Evolutionary conservation across 2,888 invertebrate genomes (phyloP).

Genomic region (Cryptophagus acutangulus): DNA sequence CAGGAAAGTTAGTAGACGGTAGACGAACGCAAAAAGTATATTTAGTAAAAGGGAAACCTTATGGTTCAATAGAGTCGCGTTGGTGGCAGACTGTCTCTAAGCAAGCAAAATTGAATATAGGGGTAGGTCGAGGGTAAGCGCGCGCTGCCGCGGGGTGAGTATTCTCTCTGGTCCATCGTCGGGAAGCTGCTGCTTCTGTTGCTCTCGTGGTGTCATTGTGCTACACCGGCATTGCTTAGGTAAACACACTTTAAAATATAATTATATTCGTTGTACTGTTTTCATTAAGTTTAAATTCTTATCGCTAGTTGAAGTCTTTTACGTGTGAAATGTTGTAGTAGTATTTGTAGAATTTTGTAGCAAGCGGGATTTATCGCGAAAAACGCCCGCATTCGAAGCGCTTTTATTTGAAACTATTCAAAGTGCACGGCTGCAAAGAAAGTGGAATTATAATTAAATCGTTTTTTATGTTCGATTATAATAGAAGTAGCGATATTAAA

Average conservation of each 20-base stretch:
- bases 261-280: not conserved
- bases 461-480: no score
- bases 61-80: constrained; percentile 2
- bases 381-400: no score
- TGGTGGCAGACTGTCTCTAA: constrained; percentile 19
- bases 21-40: no score
- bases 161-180: constrained; percentile 33
- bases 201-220: no score
- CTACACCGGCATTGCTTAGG: no score
- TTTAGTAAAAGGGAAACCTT: not conserved
- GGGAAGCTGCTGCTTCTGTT: constrained; percentile 31
- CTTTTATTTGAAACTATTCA: no score
- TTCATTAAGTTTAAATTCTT: constrained; percentile 21
- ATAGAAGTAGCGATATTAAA: no score
- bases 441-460: no score
- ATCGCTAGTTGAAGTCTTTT: constrained; percentile 28
- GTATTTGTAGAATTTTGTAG: no score
- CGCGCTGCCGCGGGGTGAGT: constrained; percentile 32
- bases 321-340: no score
- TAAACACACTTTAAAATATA: constrained; percentile 4
- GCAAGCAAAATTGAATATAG: constrained; percentile 19
- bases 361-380: no score
- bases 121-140: constrained; percentile 36
- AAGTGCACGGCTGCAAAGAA: no score
- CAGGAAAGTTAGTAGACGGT: constrained; percentile 1